Evolutionary conservation across 2,113 vertebrate genomes (phyloP).

Genomic region (Oryctolagus cuniculus): DNA sequence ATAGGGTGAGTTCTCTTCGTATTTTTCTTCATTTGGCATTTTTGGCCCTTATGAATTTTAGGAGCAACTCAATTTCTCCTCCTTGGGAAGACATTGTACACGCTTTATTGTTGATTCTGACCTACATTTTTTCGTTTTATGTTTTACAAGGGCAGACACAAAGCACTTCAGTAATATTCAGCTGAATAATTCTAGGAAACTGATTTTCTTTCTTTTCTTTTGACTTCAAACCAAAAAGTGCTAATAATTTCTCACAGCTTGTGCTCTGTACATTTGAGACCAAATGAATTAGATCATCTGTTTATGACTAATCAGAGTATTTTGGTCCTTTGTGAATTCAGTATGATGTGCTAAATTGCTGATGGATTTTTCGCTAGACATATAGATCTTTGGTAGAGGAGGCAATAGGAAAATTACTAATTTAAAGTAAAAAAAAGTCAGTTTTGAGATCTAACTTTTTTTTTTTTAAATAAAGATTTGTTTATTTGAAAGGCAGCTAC

Average conservation of each 20-base stretch:
- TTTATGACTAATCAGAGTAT: constrained; percentile 70
- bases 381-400: constrained; percentile 28
- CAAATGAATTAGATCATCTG: constrained; percentile 43
- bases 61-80: background rate
- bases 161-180: constrained; percentile 51
- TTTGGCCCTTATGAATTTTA: constrained; percentile 46
- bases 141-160: constrained; percentile 24
- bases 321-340: constrained; percentile 59
- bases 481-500: no score
- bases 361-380: constrained; percentile 34
- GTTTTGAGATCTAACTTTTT: constrained; percentile 53
- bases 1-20: background rate
- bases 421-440: constrained; percentile 55
- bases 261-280: constrained; percentile 41
- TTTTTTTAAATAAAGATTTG: constrained; percentile 24
- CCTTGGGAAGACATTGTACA: constrained; percentile 21
- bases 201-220: background rate
- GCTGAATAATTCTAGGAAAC: constrained; percentile 16
- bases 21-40: constrained; percentile 50
- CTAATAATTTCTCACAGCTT: constrained; percentile 51
- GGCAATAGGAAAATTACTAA: constrained; percentile 47
- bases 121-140: background rate
- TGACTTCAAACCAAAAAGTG: constrained; percentile 50
- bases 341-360: constrained; percentile 52
- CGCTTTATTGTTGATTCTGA: constrained; percentile 56